phyloP scores from a whole-genome alignment of 2,113 vertebrate genomes.

The Camelus bactrianus region DNA sequence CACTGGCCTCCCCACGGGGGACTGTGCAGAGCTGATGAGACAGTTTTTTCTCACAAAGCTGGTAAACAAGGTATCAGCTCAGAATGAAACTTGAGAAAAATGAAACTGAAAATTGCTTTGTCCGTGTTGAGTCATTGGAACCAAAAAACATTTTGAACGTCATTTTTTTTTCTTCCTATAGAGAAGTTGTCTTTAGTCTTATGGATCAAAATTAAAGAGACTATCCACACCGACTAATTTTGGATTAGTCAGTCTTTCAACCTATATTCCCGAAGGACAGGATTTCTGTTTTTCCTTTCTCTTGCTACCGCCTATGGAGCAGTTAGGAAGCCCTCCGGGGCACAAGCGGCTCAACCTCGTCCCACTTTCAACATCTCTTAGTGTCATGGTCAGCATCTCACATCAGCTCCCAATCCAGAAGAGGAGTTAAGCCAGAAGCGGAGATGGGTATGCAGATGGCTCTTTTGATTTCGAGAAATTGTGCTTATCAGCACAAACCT shows the following conservation, averaged over 20 bases:
- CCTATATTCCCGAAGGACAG: neutral
- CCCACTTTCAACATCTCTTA: neutral
- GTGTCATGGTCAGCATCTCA: neutral
- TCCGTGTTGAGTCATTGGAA: neutral
- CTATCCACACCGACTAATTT: neutral
- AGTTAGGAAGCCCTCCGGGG: neutral
- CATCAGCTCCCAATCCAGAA: neutral
- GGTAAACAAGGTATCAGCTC: neutral
- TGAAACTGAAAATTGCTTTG: neutral
- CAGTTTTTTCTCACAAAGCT: neutral
- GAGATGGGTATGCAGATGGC: neutral
- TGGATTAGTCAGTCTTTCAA: neutral
- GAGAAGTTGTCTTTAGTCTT: neutral
- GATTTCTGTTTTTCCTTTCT: neutral
- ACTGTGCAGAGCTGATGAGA: neutral
- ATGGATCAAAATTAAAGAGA: constrained; percentile 32
- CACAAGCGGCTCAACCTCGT: neutral
- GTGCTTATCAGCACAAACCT: neutral
- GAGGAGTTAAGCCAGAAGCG: neutral
- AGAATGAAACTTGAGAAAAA: neutral
- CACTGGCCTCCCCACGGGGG: neutral
- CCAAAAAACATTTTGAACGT: neutral
- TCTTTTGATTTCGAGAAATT: neutral
- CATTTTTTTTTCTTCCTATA: neutral
- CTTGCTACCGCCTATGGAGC: neutral